Conservation (phyloP, 2,113 vertebrate species). For the Illadopsis cleaveri region DNA sequence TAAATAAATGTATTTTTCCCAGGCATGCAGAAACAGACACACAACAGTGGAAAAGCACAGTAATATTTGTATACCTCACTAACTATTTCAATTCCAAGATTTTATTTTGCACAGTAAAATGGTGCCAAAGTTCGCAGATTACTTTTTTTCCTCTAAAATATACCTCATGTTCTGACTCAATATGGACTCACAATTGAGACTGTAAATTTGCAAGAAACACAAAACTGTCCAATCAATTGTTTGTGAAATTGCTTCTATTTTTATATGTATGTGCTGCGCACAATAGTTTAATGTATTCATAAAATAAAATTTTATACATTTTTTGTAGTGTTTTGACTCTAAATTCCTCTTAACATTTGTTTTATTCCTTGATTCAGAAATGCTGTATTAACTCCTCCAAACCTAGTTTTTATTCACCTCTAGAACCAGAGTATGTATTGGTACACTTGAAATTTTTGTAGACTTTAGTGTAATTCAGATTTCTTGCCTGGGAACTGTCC, state of each 20-base stretch:
- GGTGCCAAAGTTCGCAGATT: slow-evolving; percentile 70
- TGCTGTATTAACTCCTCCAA: neutral
- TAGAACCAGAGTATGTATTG: neutral
- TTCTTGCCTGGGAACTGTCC: neutral
- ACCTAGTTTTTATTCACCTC: neutral
- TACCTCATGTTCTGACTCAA: slow-evolving; percentile 88
- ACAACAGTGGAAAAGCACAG: slow-evolving; percentile 20
- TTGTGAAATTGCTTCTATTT: slow-evolving; percentile 91
- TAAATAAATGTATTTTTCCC: neutral
- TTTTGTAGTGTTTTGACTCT: slow-evolving; percentile 63
- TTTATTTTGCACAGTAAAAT: slow-evolving; percentile 79
- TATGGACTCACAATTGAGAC: slow-evolving; percentile 82
- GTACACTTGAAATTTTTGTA: neutral
- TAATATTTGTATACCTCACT: slow-evolving; percentile 80
- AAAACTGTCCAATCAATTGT: slow-evolving; percentile 82
- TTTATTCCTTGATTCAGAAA: neutral
- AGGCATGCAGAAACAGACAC: neutral
- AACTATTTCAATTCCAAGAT: slow-evolving; percentile 74
- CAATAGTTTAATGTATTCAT: slow-evolving; percentile 88
- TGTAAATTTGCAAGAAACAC: slow-evolving; percentile 85
- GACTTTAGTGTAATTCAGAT: neutral
- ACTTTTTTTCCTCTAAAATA: slow-evolving; percentile 72
- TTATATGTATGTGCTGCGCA: slow-evolving; percentile 98
- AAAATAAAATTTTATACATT: slow-evolving; percentile 87
- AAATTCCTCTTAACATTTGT: slow-evolving; percentile 28